Percentiles rank a stretch among this genome's conserved stretches.
Evolutionary conservation across 2,797 vertebrate genomes (phyloP).

Genomic region (Sebastes paucispinis): DNA sequence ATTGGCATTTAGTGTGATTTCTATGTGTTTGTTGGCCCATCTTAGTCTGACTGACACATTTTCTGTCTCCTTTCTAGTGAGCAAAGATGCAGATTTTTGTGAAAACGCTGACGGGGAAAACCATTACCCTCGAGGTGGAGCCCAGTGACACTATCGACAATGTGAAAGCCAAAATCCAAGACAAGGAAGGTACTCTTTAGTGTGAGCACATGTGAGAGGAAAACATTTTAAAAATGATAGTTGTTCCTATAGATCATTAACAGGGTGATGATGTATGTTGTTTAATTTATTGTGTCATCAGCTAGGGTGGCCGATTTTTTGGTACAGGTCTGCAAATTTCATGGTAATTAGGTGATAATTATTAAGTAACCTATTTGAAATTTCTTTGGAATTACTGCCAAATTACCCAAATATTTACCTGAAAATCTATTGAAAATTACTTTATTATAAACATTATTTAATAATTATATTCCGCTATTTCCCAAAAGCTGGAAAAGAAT

Average conservation of each 20-base stretch:
- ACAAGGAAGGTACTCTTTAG: constrained; percentile 83
- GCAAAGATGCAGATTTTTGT: constrained; percentile 62
- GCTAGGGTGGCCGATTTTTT: neutral
- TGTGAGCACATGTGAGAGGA: neutral
- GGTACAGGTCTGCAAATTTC: too few species aligned
- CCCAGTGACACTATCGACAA: constrained; percentile 90
- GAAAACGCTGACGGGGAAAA: constrained; percentile 65
- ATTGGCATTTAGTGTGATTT: neutral
- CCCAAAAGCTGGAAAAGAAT: too few species aligned
- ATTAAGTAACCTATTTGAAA: too few species aligned
- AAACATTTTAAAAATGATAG: neutral
- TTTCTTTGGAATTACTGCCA: too few species aligned
- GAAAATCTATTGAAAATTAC: rapidly evolving
- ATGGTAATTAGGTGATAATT: too few species aligned
- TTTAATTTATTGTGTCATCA: neutral
- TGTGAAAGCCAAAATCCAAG: constrained; percentile 90
- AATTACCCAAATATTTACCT: too few species aligned
- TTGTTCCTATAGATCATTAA: neutral
- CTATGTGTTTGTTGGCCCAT: neutral
- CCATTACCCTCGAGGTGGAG: constrained; percentile 82
- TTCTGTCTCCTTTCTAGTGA: neutral
- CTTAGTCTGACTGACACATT: neutral
- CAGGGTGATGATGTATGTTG: too few species aligned
- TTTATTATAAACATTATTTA: too few species aligned
- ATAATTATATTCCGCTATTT: too few species aligned